Conservation (phyloP, 2,797 vertebrate genomes). For the Squalus acanthias region DNA sequence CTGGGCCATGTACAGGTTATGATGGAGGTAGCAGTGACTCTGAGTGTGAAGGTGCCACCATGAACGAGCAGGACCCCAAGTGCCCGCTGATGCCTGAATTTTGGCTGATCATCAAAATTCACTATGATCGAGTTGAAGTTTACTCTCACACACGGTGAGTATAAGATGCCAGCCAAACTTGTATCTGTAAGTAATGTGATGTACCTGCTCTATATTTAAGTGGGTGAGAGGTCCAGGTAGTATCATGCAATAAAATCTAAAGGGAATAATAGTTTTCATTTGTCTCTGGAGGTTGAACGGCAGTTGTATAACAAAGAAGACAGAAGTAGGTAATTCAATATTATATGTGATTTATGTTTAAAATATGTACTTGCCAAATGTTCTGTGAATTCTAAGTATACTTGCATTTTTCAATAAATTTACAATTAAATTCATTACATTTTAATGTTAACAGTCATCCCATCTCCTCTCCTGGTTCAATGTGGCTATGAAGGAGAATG, state of each 20-base stretch:
- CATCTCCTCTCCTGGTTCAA: neutral
- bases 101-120: slow-evolving; percentile 87
- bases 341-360: neutral
- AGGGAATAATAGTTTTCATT: neutral
- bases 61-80: slow-evolving; percentile 71
- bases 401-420: neutral
- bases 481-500: neutral
- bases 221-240: neutral
- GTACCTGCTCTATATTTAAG: neutral
- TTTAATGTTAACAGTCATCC: neutral
- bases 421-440: neutral
- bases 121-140: slow-evolving; percentile 89
- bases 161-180: neutral
- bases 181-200: neutral
- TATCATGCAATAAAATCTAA: neutral
- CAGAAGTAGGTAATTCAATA: neutral
- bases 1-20: slow-evolving; percentile 67
- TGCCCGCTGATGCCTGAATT: slow-evolving; percentile 82
- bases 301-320: neutral
- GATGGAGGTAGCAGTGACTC: slow-evolving; percentile 94
- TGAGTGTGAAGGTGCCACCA: slow-evolving; percentile 77
- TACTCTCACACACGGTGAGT: slow-evolving; percentile 84
- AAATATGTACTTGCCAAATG: neutral
- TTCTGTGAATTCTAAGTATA: neutral
- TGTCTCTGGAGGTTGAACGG: neutral